Evolutionary conservation across 2,888 invertebrate species (phyloP).

Genomic region (Acrocyrtus sp.): DNA sequence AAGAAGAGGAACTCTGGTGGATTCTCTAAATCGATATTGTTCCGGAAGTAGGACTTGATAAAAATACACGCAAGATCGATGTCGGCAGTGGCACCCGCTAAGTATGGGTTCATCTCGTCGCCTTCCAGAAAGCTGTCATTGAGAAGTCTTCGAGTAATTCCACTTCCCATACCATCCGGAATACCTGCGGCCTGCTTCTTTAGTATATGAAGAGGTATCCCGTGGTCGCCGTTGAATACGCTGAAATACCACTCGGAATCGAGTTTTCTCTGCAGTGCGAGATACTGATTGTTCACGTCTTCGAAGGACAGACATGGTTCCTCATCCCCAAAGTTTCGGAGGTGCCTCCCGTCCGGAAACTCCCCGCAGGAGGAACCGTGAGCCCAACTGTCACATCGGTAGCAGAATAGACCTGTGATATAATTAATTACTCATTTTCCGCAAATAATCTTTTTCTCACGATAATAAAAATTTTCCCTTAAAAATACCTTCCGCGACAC

Average conservation of each 20-base stretch:
- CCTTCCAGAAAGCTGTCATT: not conserved
- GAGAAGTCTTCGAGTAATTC: too few species aligned
- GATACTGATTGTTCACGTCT: conserved; percentile 11
- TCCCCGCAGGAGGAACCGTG: conserved; percentile 2
- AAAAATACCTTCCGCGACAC: not conserved
- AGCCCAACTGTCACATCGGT: conserved; percentile 2
- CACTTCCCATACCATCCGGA: too few species aligned
- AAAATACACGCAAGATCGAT: not conserved
- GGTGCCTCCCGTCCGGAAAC: not conserved
- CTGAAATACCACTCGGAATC: conserved; percentile 14
- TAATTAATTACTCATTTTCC: too few species aligned
- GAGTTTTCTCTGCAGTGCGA: not conserved
- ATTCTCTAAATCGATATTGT: too few species aligned
- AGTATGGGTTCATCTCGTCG: not conserved
- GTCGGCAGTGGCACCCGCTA: not conserved
- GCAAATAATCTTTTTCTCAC: too few species aligned
- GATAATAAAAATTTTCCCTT: too few species aligned
- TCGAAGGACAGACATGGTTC: conserved; percentile 17
- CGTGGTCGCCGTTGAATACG: conserved; percentile 3
- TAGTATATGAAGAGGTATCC: not conserved
- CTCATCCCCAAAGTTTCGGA: conserved; percentile 3
- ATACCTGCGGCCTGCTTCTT: not conserved
- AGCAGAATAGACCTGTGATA: conserved; percentile 9
- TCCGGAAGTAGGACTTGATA: conserved; percentile 2
- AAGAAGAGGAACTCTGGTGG: conserved; percentile 7